phyloP scores from a whole-genome alignment of 2,888 invertebrate species.

The Apodemia mormo region DNA sequence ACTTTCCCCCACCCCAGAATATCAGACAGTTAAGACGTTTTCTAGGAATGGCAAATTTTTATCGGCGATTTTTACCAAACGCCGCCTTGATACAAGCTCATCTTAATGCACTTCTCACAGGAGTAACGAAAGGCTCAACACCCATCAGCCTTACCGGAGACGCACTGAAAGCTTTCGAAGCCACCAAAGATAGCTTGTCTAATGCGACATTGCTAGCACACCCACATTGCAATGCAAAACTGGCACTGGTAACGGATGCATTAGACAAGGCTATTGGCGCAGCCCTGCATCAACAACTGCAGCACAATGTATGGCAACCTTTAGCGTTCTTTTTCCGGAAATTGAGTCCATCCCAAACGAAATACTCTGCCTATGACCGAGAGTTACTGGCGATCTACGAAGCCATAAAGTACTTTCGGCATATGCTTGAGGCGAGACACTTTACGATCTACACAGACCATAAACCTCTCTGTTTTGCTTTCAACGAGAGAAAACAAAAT shows the following conservation, averaged over 20 bases:
- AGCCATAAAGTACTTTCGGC: too few relatives aligned
- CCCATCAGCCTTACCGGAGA: too few relatives aligned
- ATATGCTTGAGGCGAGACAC: background rate
- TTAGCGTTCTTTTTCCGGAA: constrained; percentile 11
- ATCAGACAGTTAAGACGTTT: constrained; percentile 7
- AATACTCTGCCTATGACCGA: too few relatives aligned
- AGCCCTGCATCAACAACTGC: background rate
- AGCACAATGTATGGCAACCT: background rate
- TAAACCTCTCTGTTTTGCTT: constrained; percentile 3
- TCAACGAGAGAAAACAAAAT: too few relatives aligned
- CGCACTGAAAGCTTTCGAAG: background rate
- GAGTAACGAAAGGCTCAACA: too few relatives aligned
- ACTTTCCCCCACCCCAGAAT: background rate
- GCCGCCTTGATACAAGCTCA: background rate
- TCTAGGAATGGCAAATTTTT: constrained; percentile 6
- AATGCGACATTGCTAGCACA: constrained; percentile 11
- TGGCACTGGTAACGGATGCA: background rate
- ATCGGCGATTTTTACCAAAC: background rate
- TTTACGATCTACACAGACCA: constrained; percentile 9
- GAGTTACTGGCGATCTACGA: too few relatives aligned
- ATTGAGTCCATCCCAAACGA: background rate
- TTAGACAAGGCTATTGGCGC: constrained; percentile 2
- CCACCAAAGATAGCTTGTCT: background rate
- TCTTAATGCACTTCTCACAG: background rate
- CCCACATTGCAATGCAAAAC: constrained; percentile 7